Conservation (phyloP, 2,888 invertebrate genomes). For the Sphecodes monilicornis region DNA sequence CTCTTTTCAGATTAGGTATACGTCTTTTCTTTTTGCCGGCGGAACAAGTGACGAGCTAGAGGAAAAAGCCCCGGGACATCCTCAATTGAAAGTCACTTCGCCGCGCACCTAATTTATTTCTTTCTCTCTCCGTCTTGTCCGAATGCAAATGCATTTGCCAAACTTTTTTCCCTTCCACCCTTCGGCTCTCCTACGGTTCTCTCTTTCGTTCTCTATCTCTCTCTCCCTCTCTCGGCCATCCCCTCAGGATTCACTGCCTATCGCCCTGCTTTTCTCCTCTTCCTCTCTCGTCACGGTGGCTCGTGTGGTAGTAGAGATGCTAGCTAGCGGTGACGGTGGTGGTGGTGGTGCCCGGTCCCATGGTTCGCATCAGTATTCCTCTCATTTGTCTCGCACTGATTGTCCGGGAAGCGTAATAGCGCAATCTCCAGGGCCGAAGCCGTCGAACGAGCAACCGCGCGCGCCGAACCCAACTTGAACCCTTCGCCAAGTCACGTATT, state of each 20-base stretch:
- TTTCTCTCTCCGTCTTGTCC: slow-evolving; percentile 57
- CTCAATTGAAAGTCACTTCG: slow-evolving; percentile 75
- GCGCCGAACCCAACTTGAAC: slow-evolving; percentile 41
- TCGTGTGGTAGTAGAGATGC: not conserved
- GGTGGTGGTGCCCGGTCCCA: slow-evolving; percentile 31
- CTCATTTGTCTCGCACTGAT: slow-evolving; percentile 81
- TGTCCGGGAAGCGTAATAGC: slow-evolving; percentile 79
- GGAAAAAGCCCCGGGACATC: slow-evolving; percentile 63
- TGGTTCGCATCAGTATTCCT: slow-evolving; percentile 79
- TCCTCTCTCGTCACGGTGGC: not conserved
- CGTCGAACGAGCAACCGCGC: slow-evolving; percentile 61
- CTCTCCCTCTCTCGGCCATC: slow-evolving; percentile 22
- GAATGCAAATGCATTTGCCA: slow-evolving; percentile 64
- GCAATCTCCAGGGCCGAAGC: slow-evolving; percentile 75
- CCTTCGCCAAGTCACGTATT: slow-evolving; percentile 73
- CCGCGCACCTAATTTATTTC: slow-evolving; percentile 72
- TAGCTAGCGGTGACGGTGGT: not conserved
- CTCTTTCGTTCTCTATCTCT: too few species aligned
- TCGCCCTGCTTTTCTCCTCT: slow-evolving; percentile 6
- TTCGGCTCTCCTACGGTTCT: too few species aligned
- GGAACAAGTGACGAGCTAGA: slow-evolving; percentile 46
- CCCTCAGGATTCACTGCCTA: slow-evolving; percentile 31
- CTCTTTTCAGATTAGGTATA: slow-evolving; percentile 69
- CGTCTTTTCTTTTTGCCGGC: slow-evolving; percentile 62
- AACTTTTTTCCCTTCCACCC: slow-evolving; percentile 46